phyloP scores from a whole-genome alignment of 2,797 vertebrate genomes.

The Gambelia wislizenii region DNA sequence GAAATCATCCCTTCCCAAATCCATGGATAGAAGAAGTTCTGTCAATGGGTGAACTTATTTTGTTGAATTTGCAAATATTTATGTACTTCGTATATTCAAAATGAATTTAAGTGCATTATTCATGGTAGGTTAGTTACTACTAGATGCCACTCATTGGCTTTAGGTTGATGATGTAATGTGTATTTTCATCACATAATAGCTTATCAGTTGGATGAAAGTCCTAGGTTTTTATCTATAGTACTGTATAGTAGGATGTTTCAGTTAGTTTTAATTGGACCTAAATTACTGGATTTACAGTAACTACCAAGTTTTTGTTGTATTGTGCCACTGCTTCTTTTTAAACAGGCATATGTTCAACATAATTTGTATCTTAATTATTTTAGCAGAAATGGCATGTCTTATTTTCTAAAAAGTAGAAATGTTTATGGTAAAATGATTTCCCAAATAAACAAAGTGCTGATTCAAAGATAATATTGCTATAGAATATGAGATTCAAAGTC shows the following conservation, averaged over 20 bases:
- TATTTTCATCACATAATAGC: not conserved
- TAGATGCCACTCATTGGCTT: not conserved
- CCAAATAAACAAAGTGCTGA: not conserved
- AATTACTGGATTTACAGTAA: not conserved
- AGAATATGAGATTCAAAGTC: not conserved
- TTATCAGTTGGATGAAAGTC: not conserved
- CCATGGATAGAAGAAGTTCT: no score
- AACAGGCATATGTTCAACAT: not conserved
- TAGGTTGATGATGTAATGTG: not conserved
- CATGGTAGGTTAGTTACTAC: no score
- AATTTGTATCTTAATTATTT: not conserved
- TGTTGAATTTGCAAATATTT: not conserved
- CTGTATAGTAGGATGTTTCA: not conserved
- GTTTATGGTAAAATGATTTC: constrained; percentile 40
- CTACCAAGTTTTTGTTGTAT: not conserved
- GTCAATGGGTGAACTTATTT: no score
- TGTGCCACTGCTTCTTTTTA: not conserved
- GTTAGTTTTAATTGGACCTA: not conserved
- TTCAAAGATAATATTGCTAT: not conserved
- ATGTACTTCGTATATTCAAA: no score
- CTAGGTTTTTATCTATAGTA: not conserved
- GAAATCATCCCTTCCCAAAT: no score
- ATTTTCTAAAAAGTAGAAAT: constrained; percentile 54
- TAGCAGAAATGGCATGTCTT: constrained; percentile 27
- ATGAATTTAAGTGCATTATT: no score